Conservation (phyloP, 2,113 vertebrate genomes). For the Lophochroa leadbeateri region DNA sequence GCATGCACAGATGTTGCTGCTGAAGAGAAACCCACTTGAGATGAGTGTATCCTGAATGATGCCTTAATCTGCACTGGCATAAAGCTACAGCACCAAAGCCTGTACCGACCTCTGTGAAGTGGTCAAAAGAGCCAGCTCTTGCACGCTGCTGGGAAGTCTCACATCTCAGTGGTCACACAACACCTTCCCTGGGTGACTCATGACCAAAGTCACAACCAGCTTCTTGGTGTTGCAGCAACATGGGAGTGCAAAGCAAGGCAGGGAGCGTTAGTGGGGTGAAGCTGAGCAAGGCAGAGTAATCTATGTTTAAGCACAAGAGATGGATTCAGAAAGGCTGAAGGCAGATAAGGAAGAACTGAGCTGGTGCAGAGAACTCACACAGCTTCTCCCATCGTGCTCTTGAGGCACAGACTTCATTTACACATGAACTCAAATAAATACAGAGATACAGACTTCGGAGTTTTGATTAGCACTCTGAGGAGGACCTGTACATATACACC, state of each 20-base stretch:
- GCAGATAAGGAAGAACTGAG: not conserved
- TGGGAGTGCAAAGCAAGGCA: not conserved
- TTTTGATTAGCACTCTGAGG: not conserved
- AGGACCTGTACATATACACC: not conserved
- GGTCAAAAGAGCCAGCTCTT: not conserved
- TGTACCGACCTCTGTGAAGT: not conserved
- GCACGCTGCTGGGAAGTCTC: not conserved
- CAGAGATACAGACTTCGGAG: not conserved
- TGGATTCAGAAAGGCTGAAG: not conserved
- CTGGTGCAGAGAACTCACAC: not conserved
- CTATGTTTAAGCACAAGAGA: not conserved
- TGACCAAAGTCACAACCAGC: not conserved
- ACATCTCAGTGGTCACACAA: not conserved
- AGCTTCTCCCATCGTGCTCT: not conserved
- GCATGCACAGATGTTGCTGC: not conserved
- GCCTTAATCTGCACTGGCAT: not conserved
- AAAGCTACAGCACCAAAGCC: not conserved
- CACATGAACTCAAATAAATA: not conserved
- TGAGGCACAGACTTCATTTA: not conserved
- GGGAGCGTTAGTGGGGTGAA: not conserved
- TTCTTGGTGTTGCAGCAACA: not conserved
- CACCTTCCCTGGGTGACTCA: not conserved
- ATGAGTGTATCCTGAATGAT: accelerated
- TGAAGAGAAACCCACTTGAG: not conserved
- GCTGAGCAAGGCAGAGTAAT: not conserved